Evolutionary conservation across 2,888 invertebrate genomes (phyloP).

Genomic region (Caenorhabditis wallacei): DNA sequence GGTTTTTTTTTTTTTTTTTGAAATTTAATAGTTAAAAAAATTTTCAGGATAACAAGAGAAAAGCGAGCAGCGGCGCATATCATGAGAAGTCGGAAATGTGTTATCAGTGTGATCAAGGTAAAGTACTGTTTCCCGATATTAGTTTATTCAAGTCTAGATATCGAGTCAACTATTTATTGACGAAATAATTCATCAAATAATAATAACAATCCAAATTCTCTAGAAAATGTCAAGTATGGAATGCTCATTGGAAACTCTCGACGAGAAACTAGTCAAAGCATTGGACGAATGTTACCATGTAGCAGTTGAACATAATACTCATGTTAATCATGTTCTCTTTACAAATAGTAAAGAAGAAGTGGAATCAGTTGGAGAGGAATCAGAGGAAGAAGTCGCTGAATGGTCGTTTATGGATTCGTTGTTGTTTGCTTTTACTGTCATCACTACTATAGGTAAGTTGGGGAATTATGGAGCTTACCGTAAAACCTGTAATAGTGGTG

Average conservation of each 20-base stretch:
- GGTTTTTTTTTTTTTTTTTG: too few relatives aligned
- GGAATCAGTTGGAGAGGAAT: slow-evolving; percentile 58
- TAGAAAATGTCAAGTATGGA: slow-evolving; percentile 56
- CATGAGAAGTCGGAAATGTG: slow-evolving; percentile 77
- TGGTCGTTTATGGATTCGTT: slow-evolving; percentile 82
- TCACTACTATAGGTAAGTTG: slow-evolving; percentile 80
- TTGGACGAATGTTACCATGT: slow-evolving; percentile 77
- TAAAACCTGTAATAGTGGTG: too few relatives aligned
- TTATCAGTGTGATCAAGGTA: slow-evolving; percentile 73
- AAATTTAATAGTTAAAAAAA: not conserved
- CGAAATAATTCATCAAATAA: not conserved
- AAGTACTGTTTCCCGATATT: not conserved
- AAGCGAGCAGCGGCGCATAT: slow-evolving; percentile 76
- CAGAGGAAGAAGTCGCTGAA: slow-evolving; percentile 59
- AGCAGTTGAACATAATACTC: slow-evolving; percentile 72
- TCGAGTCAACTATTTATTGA: not conserved
- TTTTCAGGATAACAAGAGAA: slow-evolving; percentile 44
- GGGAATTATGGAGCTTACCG: not conserved
- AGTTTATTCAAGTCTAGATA: not conserved
- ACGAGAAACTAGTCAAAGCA: slow-evolving; percentile 68
- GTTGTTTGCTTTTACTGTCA: slow-evolving; percentile 81
- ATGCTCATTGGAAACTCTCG: slow-evolving; percentile 63
- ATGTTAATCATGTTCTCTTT: slow-evolving; percentile 70
- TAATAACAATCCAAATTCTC: not conserved
- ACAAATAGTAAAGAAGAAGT: slow-evolving; percentile 72